A percentile compares a stretch with the other conserved stretches of the same genome.
Evolutionary conservation across 2,113 vertebrate genomes (phyloP).

Genomic region (Nothoprocta perdicaria): DNA sequence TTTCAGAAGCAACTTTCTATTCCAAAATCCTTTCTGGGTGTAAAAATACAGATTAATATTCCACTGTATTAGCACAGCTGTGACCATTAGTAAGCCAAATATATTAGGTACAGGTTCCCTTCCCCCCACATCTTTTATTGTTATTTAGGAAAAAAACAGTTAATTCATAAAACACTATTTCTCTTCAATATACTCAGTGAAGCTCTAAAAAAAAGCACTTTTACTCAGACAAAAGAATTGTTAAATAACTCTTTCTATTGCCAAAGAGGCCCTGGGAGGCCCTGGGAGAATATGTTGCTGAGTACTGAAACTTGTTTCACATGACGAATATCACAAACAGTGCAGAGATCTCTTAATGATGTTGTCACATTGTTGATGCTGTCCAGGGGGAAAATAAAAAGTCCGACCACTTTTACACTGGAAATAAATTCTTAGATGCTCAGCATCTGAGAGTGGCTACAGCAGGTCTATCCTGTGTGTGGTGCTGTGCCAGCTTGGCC

Average conservation of each 20-base stretch:
- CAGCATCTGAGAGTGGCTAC: neutral
- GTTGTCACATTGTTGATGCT: neutral
- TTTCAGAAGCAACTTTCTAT: constrained; percentile 26
- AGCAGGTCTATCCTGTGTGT: rapidly evolving
- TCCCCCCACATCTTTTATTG: too few relatives aligned
- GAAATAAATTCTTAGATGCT: neutral
- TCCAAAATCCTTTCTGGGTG: constrained; percentile 29
- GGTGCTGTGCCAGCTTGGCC: neutral
- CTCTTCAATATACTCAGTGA: neutral
- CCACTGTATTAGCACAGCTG: constrained; percentile 38
- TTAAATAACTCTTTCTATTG: neutral
- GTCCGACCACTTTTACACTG: neutral
- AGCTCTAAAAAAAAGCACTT: neutral
- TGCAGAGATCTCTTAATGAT: neutral
- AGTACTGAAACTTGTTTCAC: neutral
- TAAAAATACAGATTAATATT: constrained; percentile 44
- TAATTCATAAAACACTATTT: too few relatives aligned
- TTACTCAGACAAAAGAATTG: neutral
- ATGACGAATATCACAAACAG: neutral
- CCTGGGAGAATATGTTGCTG: neutral
- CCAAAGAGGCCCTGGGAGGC: neutral
- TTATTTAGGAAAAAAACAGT: neutral
- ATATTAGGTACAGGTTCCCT: too few relatives aligned
- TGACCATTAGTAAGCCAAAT: neutral
- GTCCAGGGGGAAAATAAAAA: neutral